Evolutionary conservation across 2,888 invertebrate species (phyloP).

Genomic region (Dasysyrphus tricinctus): DNA sequence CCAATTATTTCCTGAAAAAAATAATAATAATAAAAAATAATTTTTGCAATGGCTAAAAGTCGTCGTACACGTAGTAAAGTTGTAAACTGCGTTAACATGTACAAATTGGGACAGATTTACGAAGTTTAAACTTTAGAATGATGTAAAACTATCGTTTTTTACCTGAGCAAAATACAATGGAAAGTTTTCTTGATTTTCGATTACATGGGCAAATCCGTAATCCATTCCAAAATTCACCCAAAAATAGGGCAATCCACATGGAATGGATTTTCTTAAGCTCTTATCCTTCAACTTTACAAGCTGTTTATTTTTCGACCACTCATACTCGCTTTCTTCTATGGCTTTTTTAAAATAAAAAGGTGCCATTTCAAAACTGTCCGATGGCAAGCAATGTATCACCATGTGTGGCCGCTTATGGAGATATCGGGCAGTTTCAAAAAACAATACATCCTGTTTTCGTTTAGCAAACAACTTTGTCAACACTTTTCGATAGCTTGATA

Average conservation of each 20-base stretch:
- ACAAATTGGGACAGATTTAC: too few species aligned
- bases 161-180: conserved; percentile 95
- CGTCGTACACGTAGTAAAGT: too few species aligned
- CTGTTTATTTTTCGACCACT: conserved; percentile 98
- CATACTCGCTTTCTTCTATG: conserved; percentile 95
- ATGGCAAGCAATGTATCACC: conserved; percentile 94
- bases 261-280: conserved; percentile 91
- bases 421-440: conserved; percentile 94
- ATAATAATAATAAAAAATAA: not conserved
- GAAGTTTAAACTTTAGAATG: too few species aligned
- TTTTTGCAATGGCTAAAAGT: not conserved
- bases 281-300: conserved; percentile 88
- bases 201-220: conserved; percentile 97
- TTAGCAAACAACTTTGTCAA: conserved; percentile 90
- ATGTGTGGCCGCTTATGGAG: conserved; percentile 92
- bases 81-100: too few species aligned
- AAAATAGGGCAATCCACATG: conserved; percentile 97
- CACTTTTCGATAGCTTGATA: conserved; percentile 89
- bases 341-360: conserved; percentile 99
- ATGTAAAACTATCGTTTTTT: conserved; percentile 74
- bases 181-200: conserved; percentile 95
- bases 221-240: conserved; percentile 96
- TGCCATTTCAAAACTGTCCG: conserved; percentile 93
- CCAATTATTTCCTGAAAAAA: conserved; percentile 92
- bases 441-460: conserved; percentile 91